Evolutionary conservation across 2,797 vertebrate species (phyloP).

Genomic region (Siniperca undulata): DNA sequence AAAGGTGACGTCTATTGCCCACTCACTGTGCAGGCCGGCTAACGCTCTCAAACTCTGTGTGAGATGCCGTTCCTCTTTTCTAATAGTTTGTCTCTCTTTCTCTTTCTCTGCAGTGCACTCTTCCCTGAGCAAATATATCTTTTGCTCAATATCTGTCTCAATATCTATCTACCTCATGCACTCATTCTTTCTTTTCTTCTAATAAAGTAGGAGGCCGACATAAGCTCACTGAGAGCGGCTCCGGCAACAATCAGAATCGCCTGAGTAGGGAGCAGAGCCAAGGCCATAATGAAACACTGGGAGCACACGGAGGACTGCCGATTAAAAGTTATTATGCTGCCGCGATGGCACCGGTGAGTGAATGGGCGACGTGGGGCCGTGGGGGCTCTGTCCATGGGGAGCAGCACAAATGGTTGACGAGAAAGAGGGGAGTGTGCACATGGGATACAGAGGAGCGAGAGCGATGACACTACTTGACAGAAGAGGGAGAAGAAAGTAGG

Average conservation of each 20-base stretch:
- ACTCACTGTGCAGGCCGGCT: slow-evolving; percentile 42
- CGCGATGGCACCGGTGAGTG: slow-evolving; percentile 56
- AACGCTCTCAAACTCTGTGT: slow-evolving; percentile 44
- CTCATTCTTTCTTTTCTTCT: slow-evolving; percentile 56
- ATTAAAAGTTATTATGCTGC: slow-evolving; percentile 80
- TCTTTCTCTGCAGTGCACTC: slow-evolving; percentile 20
- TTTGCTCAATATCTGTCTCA: slow-evolving; percentile 44
- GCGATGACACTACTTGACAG: slow-evolving; percentile 50
- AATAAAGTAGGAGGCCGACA: slow-evolving; percentile 56
- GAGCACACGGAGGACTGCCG: slow-evolving; percentile 58
- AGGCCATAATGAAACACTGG: slow-evolving; percentile 70
- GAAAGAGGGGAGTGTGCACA: slow-evolving; percentile 30
- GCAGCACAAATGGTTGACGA: slow-evolving; percentile 50
- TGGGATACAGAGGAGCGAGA: slow-evolving; percentile 20
- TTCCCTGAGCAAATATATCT: slow-evolving; percentile 43
- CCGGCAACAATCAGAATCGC: slow-evolving; percentile 42
- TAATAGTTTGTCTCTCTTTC: slow-evolving; percentile 40
- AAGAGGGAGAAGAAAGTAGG: slow-evolving; percentile 57
- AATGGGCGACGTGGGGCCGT: slow-evolving; percentile 45
- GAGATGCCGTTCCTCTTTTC: slow-evolving; percentile 51
- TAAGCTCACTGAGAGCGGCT: slow-evolving; percentile 48
- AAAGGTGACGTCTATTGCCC: slow-evolving; percentile 77
- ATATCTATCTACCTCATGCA: not conserved
- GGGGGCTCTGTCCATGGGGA: slow-evolving; percentile 47
- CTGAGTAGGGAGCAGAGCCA: slow-evolving; percentile 51